A percentile compares a stretch with the other conserved stretches of the same genome.
Conservation (phyloP, 1,140 invertebrate genomes). For the Drosophila mayri region DNA sequence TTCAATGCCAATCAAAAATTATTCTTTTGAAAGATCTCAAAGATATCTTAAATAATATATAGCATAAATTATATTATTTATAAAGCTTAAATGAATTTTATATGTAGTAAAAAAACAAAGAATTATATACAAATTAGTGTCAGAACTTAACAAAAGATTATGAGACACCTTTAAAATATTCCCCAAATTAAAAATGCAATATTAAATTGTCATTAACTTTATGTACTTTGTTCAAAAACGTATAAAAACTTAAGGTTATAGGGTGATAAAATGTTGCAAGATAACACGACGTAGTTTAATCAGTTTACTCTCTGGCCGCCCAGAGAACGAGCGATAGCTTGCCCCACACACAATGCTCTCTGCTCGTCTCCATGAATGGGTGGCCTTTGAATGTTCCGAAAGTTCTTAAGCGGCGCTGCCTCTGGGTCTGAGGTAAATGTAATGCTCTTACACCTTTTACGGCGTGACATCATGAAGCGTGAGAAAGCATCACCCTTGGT, state of each 20-base stretch:
- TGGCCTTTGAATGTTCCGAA: constrained; percentile 41
- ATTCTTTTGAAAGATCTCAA: no score
- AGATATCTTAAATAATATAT: no score
- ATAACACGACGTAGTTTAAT: constrained; percentile 10
- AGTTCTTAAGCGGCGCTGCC: constrained; percentile 24
- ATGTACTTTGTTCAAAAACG: neutral
- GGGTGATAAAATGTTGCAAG: constrained; percentile 26
- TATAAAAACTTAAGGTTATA: constrained; percentile 34
- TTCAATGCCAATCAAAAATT: no score
- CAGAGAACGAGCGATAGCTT: neutral
- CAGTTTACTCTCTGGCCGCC: constrained; percentile 3
- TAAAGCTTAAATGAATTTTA: no score
- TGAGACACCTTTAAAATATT: neutral
- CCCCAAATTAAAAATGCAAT: neutral
- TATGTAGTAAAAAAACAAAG: no score
- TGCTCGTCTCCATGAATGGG: constrained; percentile 34
- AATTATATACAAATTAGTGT: neutral
- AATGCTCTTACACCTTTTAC: constrained; percentile 44
- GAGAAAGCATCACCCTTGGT: constrained; percentile 64
- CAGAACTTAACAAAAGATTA: neutral
- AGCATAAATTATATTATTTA: no score
- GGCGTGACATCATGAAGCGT: constrained; percentile 72
- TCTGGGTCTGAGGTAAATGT: constrained; percentile 34
- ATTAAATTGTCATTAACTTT: neutral
- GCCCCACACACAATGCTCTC: neutral